These are phyloP conservation scores for Luffia ferchaultella DNA, from an alignment of 2,888 invertebrate species.

Conservation along the genomic window DNA sequence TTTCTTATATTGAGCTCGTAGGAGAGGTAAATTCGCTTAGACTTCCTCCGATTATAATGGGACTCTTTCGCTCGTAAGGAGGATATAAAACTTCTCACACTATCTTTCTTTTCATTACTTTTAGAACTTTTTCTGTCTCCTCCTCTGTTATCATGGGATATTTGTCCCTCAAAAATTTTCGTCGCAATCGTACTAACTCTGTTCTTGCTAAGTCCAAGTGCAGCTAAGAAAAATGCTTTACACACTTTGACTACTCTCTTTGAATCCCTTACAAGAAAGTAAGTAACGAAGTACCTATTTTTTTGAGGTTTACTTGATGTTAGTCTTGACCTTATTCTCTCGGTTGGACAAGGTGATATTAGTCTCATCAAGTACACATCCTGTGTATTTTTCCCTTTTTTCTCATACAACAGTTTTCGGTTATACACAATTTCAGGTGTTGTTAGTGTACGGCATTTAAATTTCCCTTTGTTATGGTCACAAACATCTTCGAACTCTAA, in stretches of 20 bases:
- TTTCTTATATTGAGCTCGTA: constrained; percentile 3
- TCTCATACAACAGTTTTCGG: no score
- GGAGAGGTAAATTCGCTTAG: constrained; percentile 5
- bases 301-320: no score
- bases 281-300: no score
- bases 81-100: constrained; percentile 6
- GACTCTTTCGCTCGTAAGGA: constrained; percentile 4
- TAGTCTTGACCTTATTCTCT: no score
- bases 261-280: no score
- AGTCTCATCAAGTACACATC: no score
- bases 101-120: constrained; percentile 5
- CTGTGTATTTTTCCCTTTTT: no score
- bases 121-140: constrained; percentile 1
- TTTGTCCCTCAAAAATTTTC: constrained; percentile 2
- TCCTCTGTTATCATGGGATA: constrained; percentile 4
- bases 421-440: no score
- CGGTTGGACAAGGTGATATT: no score
- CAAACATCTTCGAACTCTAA: no score
- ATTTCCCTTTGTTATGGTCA: no score
- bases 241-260: neutral
- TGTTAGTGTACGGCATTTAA: no score
- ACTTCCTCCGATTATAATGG: constrained; percentile 6
- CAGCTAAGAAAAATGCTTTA: neutral
- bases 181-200: neutral
- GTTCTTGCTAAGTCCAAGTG: neutral